Evolutionary conservation across 2,113 vertebrate genomes (phyloP).

Genomic region (Toxotes jaculatrix): DNA sequence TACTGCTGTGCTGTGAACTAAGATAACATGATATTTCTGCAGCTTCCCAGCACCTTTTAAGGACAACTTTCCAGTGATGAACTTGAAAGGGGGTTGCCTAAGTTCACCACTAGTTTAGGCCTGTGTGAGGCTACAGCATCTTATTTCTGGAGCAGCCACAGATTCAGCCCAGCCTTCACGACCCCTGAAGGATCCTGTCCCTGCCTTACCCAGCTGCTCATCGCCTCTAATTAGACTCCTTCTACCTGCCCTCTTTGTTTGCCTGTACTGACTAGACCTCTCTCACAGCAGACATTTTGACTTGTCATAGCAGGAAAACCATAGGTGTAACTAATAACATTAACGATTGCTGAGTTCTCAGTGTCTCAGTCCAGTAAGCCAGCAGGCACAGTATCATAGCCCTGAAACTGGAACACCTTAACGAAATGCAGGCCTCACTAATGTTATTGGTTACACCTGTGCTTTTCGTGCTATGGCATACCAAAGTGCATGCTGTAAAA

Average conservation of each 20-base stretch:
- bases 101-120: not conserved
- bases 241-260: not conserved
- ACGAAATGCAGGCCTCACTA: not conserved
- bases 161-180: not conserved
- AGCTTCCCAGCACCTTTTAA: not conserved
- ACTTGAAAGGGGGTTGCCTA: no score
- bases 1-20: not conserved
- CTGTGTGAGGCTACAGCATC: no score
- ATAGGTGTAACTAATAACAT: not conserved
- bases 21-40: not conserved
- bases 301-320: not conserved
- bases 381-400: not conserved
- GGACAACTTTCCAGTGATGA: not conserved
- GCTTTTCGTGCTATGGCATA: not conserved
- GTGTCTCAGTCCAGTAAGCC: not conserved
- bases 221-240: not conserved
- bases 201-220: not conserved
- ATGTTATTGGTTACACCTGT: not conserved
- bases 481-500: not conserved
- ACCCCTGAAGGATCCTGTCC: not conserved
- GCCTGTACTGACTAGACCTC: not conserved
- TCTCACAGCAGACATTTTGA: not conserved
- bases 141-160: not conserved
- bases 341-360: not conserved
- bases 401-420: not conserved